Percentiles rank a stretch among this genome's conserved stretches.
Evolutionary conservation across 1,140 invertebrate species (phyloP).

Genomic region (Panulirus ornatus): DNA sequence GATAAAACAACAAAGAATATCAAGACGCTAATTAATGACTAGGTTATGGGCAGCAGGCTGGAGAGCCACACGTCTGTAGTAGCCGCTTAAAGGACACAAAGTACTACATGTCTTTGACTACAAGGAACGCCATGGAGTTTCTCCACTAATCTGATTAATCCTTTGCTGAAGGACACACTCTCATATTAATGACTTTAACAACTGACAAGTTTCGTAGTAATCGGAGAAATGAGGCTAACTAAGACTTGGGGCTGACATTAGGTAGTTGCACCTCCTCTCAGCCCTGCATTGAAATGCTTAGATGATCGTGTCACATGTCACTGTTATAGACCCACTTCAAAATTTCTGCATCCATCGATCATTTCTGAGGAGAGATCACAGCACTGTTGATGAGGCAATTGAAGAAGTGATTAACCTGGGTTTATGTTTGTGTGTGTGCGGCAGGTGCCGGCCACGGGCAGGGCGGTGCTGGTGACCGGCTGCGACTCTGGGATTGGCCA

Average conservation of each 20-base stretch:
- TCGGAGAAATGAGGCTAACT: no score
- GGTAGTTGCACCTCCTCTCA: no score
- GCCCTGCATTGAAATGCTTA: not conserved
- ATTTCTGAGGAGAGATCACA: not conserved
- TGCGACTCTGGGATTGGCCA: conserved; percentile 5
- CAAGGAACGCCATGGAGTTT: no score
- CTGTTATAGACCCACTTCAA: not conserved
- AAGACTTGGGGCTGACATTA: no score
- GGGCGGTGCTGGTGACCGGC: conserved; percentile 9
- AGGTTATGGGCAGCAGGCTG: not conserved
- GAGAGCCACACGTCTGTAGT: not conserved
- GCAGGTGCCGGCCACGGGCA: not conserved
- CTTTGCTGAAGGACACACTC: no score
- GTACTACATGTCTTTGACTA: not conserved
- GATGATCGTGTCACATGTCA: not conserved
- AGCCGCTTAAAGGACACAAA: not conserved
- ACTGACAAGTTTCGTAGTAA: no score
- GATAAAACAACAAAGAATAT: not conserved
- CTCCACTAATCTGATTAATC: no score
- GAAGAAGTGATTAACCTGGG: not conserved
- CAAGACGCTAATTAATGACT: not conserved
- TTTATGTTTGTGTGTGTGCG: no score
- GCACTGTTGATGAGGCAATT: not conserved
- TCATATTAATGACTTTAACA: no score
- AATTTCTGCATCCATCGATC: not conserved